phyloP scores from a whole-genome alignment of 2,113 vertebrate species.

The Gopherus evgoodei region DNA sequence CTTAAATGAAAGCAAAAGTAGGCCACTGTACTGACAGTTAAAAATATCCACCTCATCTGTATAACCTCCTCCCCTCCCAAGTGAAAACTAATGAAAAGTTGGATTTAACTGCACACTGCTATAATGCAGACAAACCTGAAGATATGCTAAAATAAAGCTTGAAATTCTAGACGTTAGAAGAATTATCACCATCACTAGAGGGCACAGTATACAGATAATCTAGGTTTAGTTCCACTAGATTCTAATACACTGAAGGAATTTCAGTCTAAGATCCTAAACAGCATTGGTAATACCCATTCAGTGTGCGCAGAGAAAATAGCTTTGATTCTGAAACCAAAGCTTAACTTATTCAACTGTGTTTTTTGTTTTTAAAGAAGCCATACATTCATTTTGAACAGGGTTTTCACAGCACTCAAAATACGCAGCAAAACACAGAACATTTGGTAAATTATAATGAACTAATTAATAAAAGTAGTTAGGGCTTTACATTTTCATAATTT shows the following conservation, averaged over 20 bases:
- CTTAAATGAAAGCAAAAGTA: neutral
- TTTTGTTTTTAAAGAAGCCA: constrained; percentile 20
- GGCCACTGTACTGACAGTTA: neutral
- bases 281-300: neutral
- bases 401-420: neutral
- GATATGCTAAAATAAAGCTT: constrained; percentile 6
- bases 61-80: neutral
- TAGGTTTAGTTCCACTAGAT: constrained; percentile 39
- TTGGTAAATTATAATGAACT: neutral
- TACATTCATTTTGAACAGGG: neutral
- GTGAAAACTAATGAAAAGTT: constrained; percentile 48
- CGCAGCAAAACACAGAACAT: neutral
- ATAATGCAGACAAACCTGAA: constrained; percentile 25
- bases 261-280: constrained; percentile 16
- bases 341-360: neutral
- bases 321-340: neutral
- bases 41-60: neutral
- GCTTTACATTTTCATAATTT: neutral
- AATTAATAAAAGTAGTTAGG: neutral
- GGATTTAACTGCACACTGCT: neutral
- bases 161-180: neutral
- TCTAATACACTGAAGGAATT: constrained; percentile 30
- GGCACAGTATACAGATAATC: constrained; percentile 39
- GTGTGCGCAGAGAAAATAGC: neutral
- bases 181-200: constrained; percentile 27